These are phyloP conservation scores for Luidia sarsii DNA, from an alignment of 53 echinoderm and acorn worm species.

Conservation along the genomic window DNA sequence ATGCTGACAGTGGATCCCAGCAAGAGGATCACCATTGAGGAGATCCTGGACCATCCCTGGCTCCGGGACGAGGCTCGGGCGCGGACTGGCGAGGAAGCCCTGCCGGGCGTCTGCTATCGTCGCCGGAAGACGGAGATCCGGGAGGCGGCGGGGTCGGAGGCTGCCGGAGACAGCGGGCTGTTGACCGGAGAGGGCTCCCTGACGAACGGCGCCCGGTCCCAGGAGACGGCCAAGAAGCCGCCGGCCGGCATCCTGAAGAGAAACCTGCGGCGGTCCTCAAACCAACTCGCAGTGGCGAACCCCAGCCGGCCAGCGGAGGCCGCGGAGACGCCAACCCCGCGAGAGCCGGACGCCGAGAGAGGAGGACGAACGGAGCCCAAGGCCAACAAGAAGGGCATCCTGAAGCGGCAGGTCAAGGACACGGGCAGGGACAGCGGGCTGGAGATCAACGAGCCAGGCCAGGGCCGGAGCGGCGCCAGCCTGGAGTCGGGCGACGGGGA, in stretches of 20 bases:
- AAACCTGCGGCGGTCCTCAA: slow-evolving; percentile 5
- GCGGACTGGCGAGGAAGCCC: background rate
- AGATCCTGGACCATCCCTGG: slow-evolving; percentile 83
- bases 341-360: background rate
- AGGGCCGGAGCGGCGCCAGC: slow-evolving; percentile 51
- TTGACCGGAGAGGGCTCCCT: background rate
- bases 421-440: slow-evolving; percentile 70
- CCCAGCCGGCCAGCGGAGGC: background rate
- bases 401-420: slow-evolving; percentile 57
- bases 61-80: slow-evolving; percentile 35
- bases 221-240: slow-evolving; percentile 47
- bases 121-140: too few species aligned
- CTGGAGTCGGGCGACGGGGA: slow-evolving; percentile 23
- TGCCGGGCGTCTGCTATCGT: background rate
- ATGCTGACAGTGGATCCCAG: slow-evolving; percentile 84
- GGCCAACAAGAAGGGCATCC: slow-evolving; percentile 18
- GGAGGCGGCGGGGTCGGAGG: too few species aligned
- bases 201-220: background rate
- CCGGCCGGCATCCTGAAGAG: slow-evolving; percentile 64
- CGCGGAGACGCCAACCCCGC: background rate
- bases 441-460: slow-evolving; percentile 62
- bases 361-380: background rate
- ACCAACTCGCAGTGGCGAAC: background rate
- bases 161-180: background rate
- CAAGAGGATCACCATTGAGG: slow-evolving; percentile 84